Conservation (phyloP, 53 echinoderm and acorn worm genomes). For the Holothuria leucospilota region DNA sequence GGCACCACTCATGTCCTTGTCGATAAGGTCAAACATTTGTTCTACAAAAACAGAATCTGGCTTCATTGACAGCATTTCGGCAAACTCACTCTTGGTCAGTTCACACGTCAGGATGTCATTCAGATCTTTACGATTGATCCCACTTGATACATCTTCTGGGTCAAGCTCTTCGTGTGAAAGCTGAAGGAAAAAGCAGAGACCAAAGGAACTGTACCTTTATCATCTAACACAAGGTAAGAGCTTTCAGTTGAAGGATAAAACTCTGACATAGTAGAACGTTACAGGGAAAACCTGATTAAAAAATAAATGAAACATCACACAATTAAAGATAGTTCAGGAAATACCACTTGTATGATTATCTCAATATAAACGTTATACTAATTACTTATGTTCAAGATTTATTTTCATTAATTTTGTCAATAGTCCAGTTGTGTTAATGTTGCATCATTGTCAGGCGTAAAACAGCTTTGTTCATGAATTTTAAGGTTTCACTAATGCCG, state of each 20-base stretch:
- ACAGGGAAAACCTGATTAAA: neutral
- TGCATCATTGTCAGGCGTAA: too few species aligned
- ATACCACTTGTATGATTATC: too few species aligned
- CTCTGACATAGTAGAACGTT: too few species aligned
- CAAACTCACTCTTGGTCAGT: conserved; percentile 96
- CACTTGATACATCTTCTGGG: conserved; percentile 56
- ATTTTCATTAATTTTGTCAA: too few species aligned
- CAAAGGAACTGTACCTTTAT: neutral
- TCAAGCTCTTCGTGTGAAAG: conserved; percentile 85
- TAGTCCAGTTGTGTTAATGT: too few species aligned
- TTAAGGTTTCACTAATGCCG: too few species aligned
- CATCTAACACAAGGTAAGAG: neutral
- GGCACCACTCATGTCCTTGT: conserved; percentile 92
- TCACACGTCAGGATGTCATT: conserved; percentile 91
- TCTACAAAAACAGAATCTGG: conserved; percentile 92
- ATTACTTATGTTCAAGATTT: too few species aligned
- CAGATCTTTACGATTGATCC: conserved; percentile 63
- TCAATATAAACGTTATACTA: too few species aligned
- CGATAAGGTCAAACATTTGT: conserved; percentile 98
- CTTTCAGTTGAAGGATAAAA: neutral
- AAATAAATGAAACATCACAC: neutral
- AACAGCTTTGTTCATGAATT: too few species aligned
- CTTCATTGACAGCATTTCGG: conserved; percentile 93
- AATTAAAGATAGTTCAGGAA: too few species aligned
- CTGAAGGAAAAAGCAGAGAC: conserved; percentile 13